Evolutionary conservation across 1,140 invertebrate species (phyloP), one percentile per base, ranked within the genome.

Genomic region (Formica exsecta): DNA sequence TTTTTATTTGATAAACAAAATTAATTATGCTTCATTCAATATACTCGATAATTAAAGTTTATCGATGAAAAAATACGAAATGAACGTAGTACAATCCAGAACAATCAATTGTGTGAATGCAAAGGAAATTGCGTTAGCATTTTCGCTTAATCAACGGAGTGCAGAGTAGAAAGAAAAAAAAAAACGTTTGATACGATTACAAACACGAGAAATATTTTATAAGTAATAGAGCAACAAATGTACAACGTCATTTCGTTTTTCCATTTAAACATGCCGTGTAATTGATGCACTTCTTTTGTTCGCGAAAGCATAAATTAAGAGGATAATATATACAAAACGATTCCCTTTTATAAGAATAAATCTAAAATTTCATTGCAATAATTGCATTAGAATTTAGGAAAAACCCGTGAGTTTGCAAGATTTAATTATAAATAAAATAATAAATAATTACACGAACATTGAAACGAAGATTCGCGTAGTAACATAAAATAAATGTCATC

Each of bases 71-170:
- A 66, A 68, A 66, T 25, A 38, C 16, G 22, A 41, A 38, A 70
- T 54, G 6, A 41, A 36, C 16, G 16, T 19, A 64, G 13, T 19
- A 11, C 11, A 65, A 77, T 68, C 59, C 66, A 51, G 76, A 11
- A 54, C 22, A 38, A 80, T 66, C 16, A 54, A 54, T 38, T 16
- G 3, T 9, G 9, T 32, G 5, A 22, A 11, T 54, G 62, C 25
- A 66, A 79, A 64, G 22, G 13, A 57, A 68, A 68, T 79, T 38
- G 36, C 41, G 38, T 22, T 32, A 25, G 25, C 32, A 36, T 77
- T 77, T 48, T 79, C 62, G n/a, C 38, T 79, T 79, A 51, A 65
- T 54, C 32, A 68, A 79, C n/a, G 22, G 13, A 54, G n/a, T 25
- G 76, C 29, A n/a, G 44, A 19, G n/a, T 22, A 11, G 19, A 68